Evolutionary conservation across 2,113 vertebrate genomes (phyloP).

Genomic region (Ariopsis seemanni): DNA sequence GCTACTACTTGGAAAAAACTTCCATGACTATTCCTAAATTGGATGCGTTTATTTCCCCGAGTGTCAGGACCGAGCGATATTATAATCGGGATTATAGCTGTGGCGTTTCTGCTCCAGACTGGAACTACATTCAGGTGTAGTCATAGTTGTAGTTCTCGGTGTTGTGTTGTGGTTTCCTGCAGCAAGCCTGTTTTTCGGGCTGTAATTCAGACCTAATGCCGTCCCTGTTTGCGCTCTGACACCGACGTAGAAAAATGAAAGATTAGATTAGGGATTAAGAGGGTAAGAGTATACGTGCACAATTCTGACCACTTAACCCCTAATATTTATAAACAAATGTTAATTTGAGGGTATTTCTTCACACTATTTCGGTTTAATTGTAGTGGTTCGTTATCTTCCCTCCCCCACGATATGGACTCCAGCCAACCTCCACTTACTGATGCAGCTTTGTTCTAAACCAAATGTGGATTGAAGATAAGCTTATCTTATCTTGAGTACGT

Average conservation of each 20-base stretch:
- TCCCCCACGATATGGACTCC: not conserved
- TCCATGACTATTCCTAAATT: no score
- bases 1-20: no score
- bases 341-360: not conserved
- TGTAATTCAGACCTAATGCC: not conserved
- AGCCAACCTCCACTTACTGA: not conserved
- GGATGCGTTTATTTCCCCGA: no score
- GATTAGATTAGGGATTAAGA: not conserved
- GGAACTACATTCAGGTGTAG: no score
- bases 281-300: not conserved
- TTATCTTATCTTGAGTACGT: not conserved
- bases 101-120: no score
- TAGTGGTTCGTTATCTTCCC: no score
- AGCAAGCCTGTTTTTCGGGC: not conserved
- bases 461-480: not conserved
- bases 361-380: not conserved
- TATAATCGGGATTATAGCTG: no score
- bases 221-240: not conserved
- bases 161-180: not conserved
- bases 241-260: not conserved
- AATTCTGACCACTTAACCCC: not conserved
- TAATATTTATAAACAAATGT: not conserved
- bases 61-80: no score
- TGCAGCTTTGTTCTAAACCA: conserved; percentile 18
- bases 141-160: no score